Conservation (phyloP, 2,113 vertebrate genomes). For the Orthonyx spaldingii region DNA sequence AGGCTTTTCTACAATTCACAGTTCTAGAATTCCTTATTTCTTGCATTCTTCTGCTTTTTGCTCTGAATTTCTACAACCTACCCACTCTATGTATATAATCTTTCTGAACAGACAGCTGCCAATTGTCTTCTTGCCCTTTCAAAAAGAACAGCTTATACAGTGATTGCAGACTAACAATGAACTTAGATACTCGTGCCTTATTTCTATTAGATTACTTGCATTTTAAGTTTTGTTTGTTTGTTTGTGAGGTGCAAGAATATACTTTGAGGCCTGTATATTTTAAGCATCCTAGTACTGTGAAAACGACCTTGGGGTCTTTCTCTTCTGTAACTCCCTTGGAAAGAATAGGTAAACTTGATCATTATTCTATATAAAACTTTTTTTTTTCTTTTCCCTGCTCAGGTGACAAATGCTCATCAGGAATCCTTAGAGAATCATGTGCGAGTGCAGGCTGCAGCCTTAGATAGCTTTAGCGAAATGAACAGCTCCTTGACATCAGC, state of each 20-base stretch:
- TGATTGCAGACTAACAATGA: not conserved
- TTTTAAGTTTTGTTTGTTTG: not conserved
- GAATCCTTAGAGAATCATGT: slow-evolving; percentile 85
- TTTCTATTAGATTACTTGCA: not conserved
- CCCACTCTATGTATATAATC: not conserved
- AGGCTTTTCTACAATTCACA: not conserved
- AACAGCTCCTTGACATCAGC: slow-evolving; percentile 85
- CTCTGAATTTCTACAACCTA: not conserved
- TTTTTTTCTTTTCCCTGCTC: not conserved
- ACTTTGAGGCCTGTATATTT: not conserved
- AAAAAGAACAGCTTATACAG: not conserved
- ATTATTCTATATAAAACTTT: slow-evolving; percentile 11
- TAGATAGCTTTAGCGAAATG: slow-evolving; percentile 91
- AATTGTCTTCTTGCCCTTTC: not conserved
- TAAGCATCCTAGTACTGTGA: not conserved
- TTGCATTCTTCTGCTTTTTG: not conserved
- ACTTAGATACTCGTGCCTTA: not conserved
- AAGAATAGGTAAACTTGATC: slow-evolving; percentile 19
- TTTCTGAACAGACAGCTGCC: not conserved
- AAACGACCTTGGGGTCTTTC: not conserved
- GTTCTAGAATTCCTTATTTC: not conserved
- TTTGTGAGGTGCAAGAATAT: not conserved
- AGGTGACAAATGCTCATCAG: slow-evolving; percentile 83
- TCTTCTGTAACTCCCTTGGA: not conserved
- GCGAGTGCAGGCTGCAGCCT: slow-evolving; percentile 79